Conservation (phyloP, 2,888 invertebrate species). For the Hyppa rectilinea region DNA sequence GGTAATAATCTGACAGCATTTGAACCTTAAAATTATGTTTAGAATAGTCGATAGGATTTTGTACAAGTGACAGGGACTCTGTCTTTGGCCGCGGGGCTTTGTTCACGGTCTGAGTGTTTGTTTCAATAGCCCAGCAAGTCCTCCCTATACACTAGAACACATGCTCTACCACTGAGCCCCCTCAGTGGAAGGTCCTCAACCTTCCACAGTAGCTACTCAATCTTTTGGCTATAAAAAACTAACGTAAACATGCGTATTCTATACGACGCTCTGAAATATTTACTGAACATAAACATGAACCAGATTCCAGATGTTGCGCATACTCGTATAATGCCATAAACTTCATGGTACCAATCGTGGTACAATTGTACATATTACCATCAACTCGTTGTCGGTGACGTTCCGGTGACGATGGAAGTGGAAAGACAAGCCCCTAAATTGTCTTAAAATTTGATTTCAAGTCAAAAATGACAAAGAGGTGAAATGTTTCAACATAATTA, state of each 20-base stretch:
- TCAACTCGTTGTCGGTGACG: too few relatives aligned
- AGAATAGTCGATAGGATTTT: too few relatives aligned
- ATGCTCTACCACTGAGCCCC: too few relatives aligned
- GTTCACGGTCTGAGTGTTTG: too few relatives aligned
- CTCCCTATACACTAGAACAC: too few relatives aligned
- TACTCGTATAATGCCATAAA: neutral
- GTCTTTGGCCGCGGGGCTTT: too few relatives aligned
- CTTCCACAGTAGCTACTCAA: neutral
- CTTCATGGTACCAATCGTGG: neutral
- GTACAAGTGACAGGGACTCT: too few relatives aligned
- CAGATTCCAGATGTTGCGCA: neutral
- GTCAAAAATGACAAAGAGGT: neutral
- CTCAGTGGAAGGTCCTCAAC: too few relatives aligned
- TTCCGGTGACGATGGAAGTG: neutral
- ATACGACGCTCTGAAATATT: neutral
- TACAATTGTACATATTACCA: neutral
- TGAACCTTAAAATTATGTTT: too few relatives aligned
- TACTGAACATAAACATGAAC: neutral
- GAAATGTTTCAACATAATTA: neutral
- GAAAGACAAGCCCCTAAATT: neutral
- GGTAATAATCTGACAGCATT: too few relatives aligned
- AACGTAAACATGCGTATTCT: neutral
- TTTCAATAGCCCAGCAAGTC: too few relatives aligned
- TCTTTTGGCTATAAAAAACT: neutral
- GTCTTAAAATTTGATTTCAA: neutral